Evolutionary conservation across 2,888 invertebrate species (phyloP).

Genomic region (Synergus itoensis): DNA sequence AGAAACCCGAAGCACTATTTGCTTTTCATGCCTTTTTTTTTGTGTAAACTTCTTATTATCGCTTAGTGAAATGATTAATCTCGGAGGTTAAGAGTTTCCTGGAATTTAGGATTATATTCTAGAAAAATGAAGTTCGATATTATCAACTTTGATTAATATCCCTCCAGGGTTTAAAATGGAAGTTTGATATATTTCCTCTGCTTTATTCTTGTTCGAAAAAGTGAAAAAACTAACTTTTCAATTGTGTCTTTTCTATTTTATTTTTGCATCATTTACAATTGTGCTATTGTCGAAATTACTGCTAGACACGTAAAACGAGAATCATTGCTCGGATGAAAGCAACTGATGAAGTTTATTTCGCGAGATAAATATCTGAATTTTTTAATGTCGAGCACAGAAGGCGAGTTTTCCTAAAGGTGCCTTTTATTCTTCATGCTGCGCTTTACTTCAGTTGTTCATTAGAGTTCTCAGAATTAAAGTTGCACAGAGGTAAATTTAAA

Average conservation of each 20-base stretch:
- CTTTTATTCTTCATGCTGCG: constrained; percentile 17
- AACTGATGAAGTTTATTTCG: constrained; percentile 31
- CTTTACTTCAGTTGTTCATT: constrained; percentile 32
- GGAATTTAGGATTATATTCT: background rate
- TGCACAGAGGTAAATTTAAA: constrained; percentile 15
- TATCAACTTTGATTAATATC: background rate
- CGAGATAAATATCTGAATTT: constrained; percentile 37
- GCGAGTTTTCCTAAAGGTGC: constrained; percentile 25
- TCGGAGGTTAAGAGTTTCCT: background rate
- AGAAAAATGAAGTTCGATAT: too few species aligned
- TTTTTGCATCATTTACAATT: background rate
- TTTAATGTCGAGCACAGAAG: constrained; percentile 14
- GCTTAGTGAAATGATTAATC: constrained; percentile 6
- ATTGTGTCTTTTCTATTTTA: background rate
- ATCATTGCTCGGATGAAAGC: constrained; percentile 11
- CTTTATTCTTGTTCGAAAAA: background rate
- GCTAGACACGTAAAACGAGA: constrained; percentile 4
- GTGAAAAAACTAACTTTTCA: background rate
- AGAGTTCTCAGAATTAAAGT: constrained; percentile 34
- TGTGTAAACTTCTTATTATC: background rate
- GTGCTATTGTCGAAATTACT: background rate
- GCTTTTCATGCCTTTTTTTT: background rate
- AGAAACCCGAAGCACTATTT: constrained; percentile 22
- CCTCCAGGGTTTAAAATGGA: background rate
- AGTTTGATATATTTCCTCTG: background rate